Evolutionary conservation across 2,113 vertebrate genomes (phyloP), one percentile per base, ranked within the genome.

Genomic region (Suncus etruscus): DNA sequence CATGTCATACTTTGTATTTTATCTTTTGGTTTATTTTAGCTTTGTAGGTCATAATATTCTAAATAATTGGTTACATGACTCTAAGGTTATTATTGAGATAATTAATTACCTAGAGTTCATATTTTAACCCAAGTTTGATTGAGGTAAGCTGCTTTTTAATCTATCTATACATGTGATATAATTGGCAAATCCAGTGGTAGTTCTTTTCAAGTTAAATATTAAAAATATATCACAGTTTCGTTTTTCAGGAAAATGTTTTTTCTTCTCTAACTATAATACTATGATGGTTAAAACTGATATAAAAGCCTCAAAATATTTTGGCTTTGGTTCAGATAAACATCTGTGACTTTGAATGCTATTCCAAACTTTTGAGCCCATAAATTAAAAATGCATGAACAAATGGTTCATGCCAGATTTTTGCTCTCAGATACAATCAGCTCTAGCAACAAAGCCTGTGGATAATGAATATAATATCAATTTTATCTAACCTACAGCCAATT

Each of bases 321-420:
- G 88, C 86, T 90, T 95, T 89, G n/a, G 74, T 89, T 95, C 90
- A 96, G 94, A 96, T 95, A 92, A 92, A 92, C 96, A 95, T 95
- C 92, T 96, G 88, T 92, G 95, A 94, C 94, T 97, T 95, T 87
- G 86, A 97, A 96, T 95, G 88, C 90, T 95, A 95, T 94, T 96
- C 86, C 86, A 96, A 93, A 94, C 86, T 96, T 89, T 94, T 73
- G 91, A 92, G 48, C 95, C 92, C 74, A 93, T 96, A 95, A 96
- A 95, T 97, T 96, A 96, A 94, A 97, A 96, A 94, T 96, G 83
- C 86, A 94, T 97, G 95, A 94, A 89, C 77, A 91, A 94, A 93
- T 86, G 87, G 76, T 70, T 94, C 72, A 89, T 3, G 61, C 91
- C 91, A 96, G 94, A 95, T 82, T 94, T 92, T 93, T 91, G 47